Evolutionary conservation across 1,140 invertebrate species (phyloP).

Genomic region (Zophobas morio): DNA sequence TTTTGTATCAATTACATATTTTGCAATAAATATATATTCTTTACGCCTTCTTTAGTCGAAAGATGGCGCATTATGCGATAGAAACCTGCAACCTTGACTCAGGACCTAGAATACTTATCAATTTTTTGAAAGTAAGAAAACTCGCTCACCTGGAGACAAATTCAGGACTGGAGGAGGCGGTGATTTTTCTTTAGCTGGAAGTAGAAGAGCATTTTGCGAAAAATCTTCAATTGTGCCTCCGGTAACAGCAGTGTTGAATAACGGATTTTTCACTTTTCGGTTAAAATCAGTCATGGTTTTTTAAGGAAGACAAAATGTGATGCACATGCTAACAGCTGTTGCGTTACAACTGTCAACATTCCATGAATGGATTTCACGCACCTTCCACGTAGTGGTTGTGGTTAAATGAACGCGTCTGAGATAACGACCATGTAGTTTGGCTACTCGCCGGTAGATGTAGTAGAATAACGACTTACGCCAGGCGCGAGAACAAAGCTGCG

Average conservation of each 20-base stretch:
- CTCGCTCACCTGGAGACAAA: constrained; percentile 51
- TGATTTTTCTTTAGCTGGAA: constrained; percentile 59
- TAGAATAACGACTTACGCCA: neutral
- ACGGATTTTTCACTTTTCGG: constrained; percentile 61
- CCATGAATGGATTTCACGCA: constrained; percentile 12
- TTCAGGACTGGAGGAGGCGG: constrained; percentile 51
- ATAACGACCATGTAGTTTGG: constrained; percentile 3
- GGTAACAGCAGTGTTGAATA: constrained; percentile 62
- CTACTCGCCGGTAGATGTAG: constrained; percentile 6
- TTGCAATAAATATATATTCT: neutral
- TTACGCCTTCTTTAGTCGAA: constrained; percentile 4
- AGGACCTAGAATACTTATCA: neutral
- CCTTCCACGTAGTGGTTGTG: constrained; percentile 22
- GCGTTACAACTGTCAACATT: constrained; percentile 26
- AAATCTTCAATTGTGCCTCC: constrained; percentile 64
- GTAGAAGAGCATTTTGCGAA: constrained; percentile 62
- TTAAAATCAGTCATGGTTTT: constrained; percentile 56
- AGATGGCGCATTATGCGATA: neutral
- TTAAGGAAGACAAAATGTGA: constrained; percentile 40
- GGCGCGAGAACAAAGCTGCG: neutral
- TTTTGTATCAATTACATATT: neutral
- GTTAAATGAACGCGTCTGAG: neutral
- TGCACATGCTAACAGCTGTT: constrained; percentile 50
- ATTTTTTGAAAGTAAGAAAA: constrained; percentile 9
- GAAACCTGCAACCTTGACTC: neutral